Percentiles rank a stretch among this genome's conserved stretches.
phyloP scores from a whole-genome alignment of 1,140 invertebrate genomes.

The Chrysopa pallens region DNA sequence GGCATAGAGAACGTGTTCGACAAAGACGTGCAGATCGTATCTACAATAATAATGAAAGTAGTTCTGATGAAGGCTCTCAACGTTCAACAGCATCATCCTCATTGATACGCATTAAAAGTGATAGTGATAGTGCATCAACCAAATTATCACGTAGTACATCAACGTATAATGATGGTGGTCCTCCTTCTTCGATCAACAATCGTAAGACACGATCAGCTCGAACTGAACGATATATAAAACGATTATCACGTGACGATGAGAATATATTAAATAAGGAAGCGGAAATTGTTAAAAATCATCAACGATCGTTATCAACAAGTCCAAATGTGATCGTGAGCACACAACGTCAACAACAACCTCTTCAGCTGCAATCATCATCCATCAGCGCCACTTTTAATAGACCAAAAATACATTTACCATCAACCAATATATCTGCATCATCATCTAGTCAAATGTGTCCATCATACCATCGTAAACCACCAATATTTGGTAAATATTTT shows the following conservation, averaged over 20 bases:
- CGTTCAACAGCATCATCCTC: constrained; percentile 44
- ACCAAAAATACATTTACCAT: background rate
- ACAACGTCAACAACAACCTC: constrained; percentile 7
- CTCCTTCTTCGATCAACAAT: constrained; percentile 30
- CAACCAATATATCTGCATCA: too few relatives aligned
- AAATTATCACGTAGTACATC: constrained; percentile 20
- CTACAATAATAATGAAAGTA: constrained; percentile 38
- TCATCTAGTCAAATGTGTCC: too few relatives aligned
- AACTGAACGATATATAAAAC: constrained; percentile 59
- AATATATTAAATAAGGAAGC: constrained; percentile 35
- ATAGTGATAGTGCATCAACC: constrained; percentile 30
- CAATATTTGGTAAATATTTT: too few relatives aligned
- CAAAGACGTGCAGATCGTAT: constrained; percentile 42
- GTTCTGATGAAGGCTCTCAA: constrained; percentile 51
- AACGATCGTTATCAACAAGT: constrained; percentile 15
- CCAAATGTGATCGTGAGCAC: background rate
- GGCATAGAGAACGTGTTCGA: constrained; percentile 36
- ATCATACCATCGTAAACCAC: too few relatives aligned
- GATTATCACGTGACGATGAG: constrained; percentile 49
- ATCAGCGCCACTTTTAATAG: background rate
- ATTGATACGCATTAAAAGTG: constrained; percentile 40
- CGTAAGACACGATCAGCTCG: constrained; percentile 42
- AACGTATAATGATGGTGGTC: constrained; percentile 27
- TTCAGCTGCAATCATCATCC: constrained; percentile 11
- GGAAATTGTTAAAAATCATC: constrained; percentile 28